These are phyloP conservation scores for Tribolium castaneum DNA, from an alignment of 1,140 invertebrate genomes.

Conservation along the genomic window DNA sequence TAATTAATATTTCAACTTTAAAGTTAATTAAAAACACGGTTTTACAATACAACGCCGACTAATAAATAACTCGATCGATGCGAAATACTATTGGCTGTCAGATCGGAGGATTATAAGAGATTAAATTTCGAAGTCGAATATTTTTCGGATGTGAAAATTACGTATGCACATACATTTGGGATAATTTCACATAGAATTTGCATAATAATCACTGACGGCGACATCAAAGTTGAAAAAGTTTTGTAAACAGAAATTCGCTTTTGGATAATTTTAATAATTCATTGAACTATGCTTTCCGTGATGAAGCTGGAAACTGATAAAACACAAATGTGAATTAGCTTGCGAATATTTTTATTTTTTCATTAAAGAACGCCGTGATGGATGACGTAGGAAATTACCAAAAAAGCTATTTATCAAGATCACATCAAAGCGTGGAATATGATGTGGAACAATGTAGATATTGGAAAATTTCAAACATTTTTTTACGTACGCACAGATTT, in stretches of 20 bases:
- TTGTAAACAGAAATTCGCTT: background rate
- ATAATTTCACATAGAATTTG: background rate
- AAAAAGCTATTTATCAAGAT: constrained; percentile 29
- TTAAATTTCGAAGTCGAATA: constrained; percentile 5
- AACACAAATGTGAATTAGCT: background rate
- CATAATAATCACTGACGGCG: background rate
- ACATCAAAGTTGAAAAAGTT: background rate
- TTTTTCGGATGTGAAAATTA: background rate
- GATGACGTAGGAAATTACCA: constrained; percentile 14
- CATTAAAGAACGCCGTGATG: constrained; percentile 1
- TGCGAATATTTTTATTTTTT: constrained; percentile 1
- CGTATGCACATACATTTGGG: background rate
- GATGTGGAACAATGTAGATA: constrained; percentile 6
- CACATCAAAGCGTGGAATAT: constrained; percentile 8
- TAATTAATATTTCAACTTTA: background rate
- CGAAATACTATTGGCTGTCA: constrained; percentile 10
- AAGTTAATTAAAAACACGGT: constrained; percentile 32
- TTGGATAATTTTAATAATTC: background rate
- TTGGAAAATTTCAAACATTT: background rate
- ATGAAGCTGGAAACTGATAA: background rate
- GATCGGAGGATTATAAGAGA: background rate
- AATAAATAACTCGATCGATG: constrained; percentile 21
- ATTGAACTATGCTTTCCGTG: background rate
- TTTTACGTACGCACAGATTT: background rate
- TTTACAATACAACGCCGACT: constrained; percentile 26